phyloP scores from a whole-genome alignment of 2,113 vertebrate species.

The Sarotherodon lohbergeri region DNA sequence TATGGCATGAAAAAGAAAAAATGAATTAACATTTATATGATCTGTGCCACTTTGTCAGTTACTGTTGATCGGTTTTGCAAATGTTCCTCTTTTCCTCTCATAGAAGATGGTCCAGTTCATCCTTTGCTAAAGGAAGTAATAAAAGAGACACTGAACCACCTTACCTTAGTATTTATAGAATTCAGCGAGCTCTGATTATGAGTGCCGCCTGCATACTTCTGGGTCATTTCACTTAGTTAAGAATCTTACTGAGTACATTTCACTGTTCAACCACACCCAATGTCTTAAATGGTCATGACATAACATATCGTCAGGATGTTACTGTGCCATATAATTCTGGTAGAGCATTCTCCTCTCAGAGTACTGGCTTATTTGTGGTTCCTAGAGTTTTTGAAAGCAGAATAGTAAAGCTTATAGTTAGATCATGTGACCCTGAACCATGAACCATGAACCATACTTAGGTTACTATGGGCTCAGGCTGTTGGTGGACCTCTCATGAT shows the following conservation, averaged over 20 bases:
- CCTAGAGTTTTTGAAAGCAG: neutral
- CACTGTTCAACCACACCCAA: neutral
- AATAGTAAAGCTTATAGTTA: neutral
- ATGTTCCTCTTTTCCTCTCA: neutral
- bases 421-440: neutral
- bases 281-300: neutral
- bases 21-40: neutral
- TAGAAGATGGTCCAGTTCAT: neutral
- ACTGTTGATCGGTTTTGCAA: neutral
- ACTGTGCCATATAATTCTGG: neutral
- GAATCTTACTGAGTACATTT: neutral
- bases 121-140: neutral
- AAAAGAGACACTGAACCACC: neutral
- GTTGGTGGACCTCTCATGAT: neutral
- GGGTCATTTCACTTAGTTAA: neutral
- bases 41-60: neutral
- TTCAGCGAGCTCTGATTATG: neutral
- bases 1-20: neutral
- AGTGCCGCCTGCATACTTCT: neutral
- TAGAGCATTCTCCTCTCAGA: neutral
- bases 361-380: neutral
- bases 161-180: neutral
- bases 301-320: neutral
- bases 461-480: neutral
- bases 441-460: neutral